phyloP scores from a whole-genome alignment of 1,140 invertebrate species.

The Drosophila nebulosa region DNA sequence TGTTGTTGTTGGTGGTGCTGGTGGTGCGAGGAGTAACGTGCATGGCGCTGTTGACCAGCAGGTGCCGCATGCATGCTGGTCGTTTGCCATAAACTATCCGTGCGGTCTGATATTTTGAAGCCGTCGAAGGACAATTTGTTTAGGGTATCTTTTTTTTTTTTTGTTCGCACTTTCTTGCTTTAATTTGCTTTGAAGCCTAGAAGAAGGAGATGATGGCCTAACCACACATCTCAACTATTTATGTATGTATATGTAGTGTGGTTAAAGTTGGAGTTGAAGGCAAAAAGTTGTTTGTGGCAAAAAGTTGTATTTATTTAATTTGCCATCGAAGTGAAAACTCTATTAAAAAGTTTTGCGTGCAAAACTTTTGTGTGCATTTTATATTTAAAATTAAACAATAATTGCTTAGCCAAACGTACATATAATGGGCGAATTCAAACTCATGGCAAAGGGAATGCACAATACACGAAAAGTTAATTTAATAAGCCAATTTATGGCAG shows the following conservation, averaged over 20 bases:
- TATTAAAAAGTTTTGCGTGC: constrained; percentile 55
- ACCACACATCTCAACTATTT: constrained; percentile 28
- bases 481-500: constrained; percentile 35
- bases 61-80: constrained; percentile 61
- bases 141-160: constrained; percentile 9
- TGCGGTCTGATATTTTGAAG: constrained; percentile 74
- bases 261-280: not conserved
- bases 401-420: constrained; percentile 54
- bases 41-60: constrained; percentile 43
- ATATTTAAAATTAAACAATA: constrained; percentile 46
- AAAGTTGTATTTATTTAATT: constrained; percentile 61
- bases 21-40: constrained; percentile 38
- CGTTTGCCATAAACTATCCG: constrained; percentile 75
- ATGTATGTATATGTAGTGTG: too few relatives aligned
- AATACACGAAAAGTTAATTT: constrained; percentile 61
- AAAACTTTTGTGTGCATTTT: constrained; percentile 1
- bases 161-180: too few relatives aligned
- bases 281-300: not conserved
- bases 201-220: constrained; percentile 33
- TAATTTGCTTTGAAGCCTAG: too few relatives aligned
- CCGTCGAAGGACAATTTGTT: constrained; percentile 24
- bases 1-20: constrained; percentile 36
- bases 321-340: constrained; percentile 41
- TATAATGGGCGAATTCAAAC: constrained; percentile 44
- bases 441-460: constrained; percentile 8